Evolutionary conservation across 2,113 vertebrate genomes (phyloP), one percentile per base, ranked within the genome.

Genomic region (Ramphastos sulfuratus): DNA sequence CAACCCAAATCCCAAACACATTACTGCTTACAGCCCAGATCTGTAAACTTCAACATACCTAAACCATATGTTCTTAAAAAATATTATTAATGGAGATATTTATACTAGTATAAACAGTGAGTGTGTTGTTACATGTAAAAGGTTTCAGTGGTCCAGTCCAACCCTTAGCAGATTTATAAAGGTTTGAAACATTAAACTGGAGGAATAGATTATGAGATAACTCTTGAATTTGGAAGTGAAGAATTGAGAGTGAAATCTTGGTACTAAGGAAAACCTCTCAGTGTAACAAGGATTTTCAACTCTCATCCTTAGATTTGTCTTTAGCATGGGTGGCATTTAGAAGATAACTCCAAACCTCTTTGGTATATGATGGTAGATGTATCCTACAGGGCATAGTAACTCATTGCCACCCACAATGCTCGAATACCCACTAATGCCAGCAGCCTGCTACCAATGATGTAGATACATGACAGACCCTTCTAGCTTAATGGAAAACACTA

Each of bases 11-110:
- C 44, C 44, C 42, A 44, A 44, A 44, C 44, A 46, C 23, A 35
- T 48, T 58, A 72, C 5, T 24, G 37, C 58, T 46, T 84, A 84
- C 39, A 89, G 20, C 7, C 30, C 46, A 50, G 6, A 35, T 69
- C 48, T 35, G 12, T 54, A 83, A 92, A 63, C 6, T 66, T 83
- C 27, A 87, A 91, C 17, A 64, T 50, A 81, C 10, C 30, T 31
- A 91, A 91, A 56, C 61, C 52, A 13, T 30, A 64, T 54, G 31
- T 64, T 93, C 54, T 85, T 89, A 50, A 77, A 67, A 87, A 74
- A 50, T 15, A 77, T 56, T 11, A 85, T 27, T 60, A 74, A 46
- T 60, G 23, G 56, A 60, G 77, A 52, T 72, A 75, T 28, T 21
- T 39, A 6, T 21, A 54, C 5, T 31, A 44, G 24, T 33, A 65